Conservation (phyloP, 2,797 vertebrate species). For the Enteromius viviparus region DNA sequence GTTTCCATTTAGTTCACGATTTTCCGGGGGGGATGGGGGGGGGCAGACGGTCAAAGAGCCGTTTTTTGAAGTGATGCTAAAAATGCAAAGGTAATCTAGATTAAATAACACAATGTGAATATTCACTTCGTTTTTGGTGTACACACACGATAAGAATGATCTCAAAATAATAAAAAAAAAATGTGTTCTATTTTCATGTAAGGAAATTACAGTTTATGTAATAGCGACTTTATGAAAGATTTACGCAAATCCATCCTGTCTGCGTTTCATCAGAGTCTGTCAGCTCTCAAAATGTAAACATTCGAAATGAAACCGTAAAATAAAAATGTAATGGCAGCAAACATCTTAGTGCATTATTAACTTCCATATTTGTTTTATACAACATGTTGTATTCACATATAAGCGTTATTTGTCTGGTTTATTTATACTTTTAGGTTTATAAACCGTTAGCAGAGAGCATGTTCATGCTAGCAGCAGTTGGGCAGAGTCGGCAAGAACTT, state of each 20-base stretch:
- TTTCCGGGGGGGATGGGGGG: too few species aligned
- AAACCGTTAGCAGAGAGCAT: not conserved
- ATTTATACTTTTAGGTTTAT: conserved; percentile 27
- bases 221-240: not conserved
- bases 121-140: not conserved
- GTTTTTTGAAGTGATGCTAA: not conserved
- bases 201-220: not conserved
- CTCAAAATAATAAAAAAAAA: not conserved
- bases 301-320: conserved; percentile 62
- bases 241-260: not conserved
- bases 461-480: conserved; percentile 69
- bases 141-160: not conserved
- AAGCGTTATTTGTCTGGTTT: conserved; percentile 30
- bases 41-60: too few species aligned
- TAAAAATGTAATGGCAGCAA: conserved; percentile 34
- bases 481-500: conserved; percentile 82
- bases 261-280: not conserved
- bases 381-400: conserved; percentile 32
- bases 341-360: conserved; percentile 14
- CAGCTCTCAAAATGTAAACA: conserved; percentile 23
- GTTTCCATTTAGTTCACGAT: too few species aligned
- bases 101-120: not conserved
- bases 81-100: not conserved
- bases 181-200: not conserved
- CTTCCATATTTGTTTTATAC: not conserved